phyloP scores from a whole-genome alignment of 2,888 invertebrate species.

The Lydus trimaculatus region DNA sequence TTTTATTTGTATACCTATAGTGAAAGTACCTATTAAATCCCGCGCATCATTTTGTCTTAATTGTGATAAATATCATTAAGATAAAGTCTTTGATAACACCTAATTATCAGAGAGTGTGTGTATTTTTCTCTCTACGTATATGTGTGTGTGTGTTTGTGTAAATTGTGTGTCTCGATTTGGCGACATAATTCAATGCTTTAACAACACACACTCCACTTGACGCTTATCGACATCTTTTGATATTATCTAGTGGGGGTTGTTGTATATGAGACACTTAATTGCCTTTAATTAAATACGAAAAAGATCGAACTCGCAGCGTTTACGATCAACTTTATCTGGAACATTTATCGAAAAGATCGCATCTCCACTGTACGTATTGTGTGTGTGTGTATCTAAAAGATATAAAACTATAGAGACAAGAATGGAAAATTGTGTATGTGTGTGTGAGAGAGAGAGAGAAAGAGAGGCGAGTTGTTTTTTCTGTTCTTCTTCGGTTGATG shows the following conservation, averaged over 20 bases:
- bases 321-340: constrained; percentile 55
- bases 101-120: constrained; percentile 45
- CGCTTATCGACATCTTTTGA: constrained; percentile 53
- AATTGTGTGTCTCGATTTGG: constrained; percentile 46
- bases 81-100: constrained; percentile 48
- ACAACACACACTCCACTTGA: constrained; percentile 47
- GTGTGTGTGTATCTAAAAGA: background rate
- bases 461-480: constrained; percentile 39
- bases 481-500: constrained; percentile 38
- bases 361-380: constrained; percentile 38
- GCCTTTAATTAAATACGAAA: constrained; percentile 60
- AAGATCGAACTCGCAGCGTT: constrained; percentile 57
- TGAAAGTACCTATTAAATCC: background rate
- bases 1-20: background rate
- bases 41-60: constrained; percentile 41
- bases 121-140: too few relatives aligned
- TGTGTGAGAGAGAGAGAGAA: background rate
- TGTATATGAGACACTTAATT: constrained; percentile 60
- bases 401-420: background rate
- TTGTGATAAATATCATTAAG: constrained; percentile 44
- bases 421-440: background rate
- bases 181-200: constrained; percentile 52
- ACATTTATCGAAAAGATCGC: constrained; percentile 54
- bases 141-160: background rate
- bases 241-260: constrained; percentile 56